These are phyloP conservation scores for Seriola aureovittata DNA, from an alignment of 2,113 vertebrate genomes.

Conservation along the genomic window DNA sequence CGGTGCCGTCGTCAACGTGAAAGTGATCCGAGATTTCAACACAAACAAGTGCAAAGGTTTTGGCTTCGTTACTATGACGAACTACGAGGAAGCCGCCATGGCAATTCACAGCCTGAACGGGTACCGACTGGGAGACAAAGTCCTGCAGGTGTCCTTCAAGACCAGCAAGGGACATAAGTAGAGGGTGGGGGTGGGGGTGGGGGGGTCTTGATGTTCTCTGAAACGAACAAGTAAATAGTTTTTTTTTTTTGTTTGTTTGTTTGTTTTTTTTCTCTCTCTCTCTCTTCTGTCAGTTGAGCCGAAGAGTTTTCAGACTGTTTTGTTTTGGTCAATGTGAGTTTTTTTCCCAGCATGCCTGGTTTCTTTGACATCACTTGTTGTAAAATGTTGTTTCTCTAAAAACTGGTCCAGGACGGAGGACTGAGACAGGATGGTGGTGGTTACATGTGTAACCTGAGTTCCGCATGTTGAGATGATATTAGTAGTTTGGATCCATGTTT, in stretches of 20 bases:
- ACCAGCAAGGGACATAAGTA: constrained; percentile 99
- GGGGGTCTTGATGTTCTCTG: too few species aligned
- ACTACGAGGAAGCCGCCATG: constrained; percentile 99
- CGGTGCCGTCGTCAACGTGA: constrained; percentile 97
- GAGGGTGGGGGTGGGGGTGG: background rate
- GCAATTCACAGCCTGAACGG: constrained; percentile 98
- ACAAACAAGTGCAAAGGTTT: constrained; percentile 99
- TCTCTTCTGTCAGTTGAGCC: background rate
- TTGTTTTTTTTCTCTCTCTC: too few species aligned
- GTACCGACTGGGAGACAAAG: constrained; percentile 97
- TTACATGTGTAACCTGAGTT: constrained; percentile 2
- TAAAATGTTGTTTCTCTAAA: background rate
- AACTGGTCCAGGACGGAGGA: background rate
- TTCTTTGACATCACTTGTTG: constrained; percentile 33
- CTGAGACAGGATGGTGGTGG: background rate
- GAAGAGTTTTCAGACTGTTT: background rate
- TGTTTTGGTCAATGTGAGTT: constrained; percentile 2
- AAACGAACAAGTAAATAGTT: background rate
- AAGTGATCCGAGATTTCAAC: constrained; percentile 99
- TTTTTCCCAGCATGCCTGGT: constrained; percentile 49
- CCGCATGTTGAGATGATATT: too few species aligned
- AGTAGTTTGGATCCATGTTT: too few species aligned
- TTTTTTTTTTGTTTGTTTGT: background rate
- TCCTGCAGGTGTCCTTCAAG: constrained; percentile 99
- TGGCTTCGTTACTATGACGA: constrained; percentile 98